Conservation (phyloP, 2,888 invertebrate genomes). For the Drosophila gaucha region DNA sequence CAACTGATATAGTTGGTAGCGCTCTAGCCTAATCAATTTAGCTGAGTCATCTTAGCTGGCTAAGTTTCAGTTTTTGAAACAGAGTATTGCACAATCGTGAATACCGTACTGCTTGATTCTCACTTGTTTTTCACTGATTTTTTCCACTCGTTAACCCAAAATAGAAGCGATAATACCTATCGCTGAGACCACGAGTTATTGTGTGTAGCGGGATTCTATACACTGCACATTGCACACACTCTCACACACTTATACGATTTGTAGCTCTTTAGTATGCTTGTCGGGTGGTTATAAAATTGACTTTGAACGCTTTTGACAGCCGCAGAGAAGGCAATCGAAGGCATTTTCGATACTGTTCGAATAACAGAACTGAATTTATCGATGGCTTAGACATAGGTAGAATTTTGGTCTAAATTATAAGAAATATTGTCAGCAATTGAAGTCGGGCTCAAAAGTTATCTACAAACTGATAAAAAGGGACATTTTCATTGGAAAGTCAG, state of each 20-base stretch:
- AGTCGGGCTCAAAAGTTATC: neutral
- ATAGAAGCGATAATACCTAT: conserved; percentile 22
- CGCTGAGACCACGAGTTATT: conserved; percentile 17
- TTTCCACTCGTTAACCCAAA: conserved; percentile 22
- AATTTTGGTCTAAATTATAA: neutral
- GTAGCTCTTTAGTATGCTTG: conserved; percentile 53
- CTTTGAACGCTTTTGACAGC: conserved; percentile 58
- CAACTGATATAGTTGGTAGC: too few relatives aligned
- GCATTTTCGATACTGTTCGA: conserved; percentile 21
- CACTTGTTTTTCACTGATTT: conserved; percentile 1
- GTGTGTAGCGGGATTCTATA: conserved; percentile 56
- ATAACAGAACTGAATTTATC: conserved; percentile 16
- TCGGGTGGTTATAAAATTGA: conserved; percentile 51
- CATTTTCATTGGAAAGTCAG: too few relatives aligned
- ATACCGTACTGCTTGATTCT: too few relatives aligned
- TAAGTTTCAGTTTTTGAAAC: neutral
- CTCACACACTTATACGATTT: neutral
- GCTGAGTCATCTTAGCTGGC: too few relatives aligned
- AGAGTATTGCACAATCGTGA: neutral
- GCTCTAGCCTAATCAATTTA: too few relatives aligned
- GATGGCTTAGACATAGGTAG: neutral
- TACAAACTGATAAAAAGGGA: too few relatives aligned
- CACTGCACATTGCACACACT: conserved; percentile 41
- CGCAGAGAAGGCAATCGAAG: conserved; percentile 20
- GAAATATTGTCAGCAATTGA: neutral